Evolutionary conservation across 2,888 invertebrate genomes (phyloP).

Genomic region (Nymphalis polychloros): DNA sequence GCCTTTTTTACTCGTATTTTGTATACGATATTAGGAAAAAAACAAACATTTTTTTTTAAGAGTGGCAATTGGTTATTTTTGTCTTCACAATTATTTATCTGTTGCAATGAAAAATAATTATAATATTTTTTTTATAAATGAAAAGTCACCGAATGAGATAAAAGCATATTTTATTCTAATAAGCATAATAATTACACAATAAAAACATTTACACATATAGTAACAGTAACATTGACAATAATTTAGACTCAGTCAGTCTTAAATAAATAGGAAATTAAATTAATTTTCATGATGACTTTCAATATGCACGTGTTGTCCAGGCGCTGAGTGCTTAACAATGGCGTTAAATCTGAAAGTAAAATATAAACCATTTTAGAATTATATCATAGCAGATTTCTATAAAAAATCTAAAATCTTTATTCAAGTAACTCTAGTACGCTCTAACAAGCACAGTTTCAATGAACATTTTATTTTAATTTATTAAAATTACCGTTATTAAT

Average conservation of each 20-base stretch:
- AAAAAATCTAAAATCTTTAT: too few species aligned
- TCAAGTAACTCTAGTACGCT: too few species aligned
- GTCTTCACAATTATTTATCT: too few species aligned
- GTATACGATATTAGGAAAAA: too few species aligned
- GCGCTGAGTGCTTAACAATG: slow-evolving; percentile 80
- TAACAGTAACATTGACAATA: slow-evolving; percentile 56
- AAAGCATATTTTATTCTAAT: slow-evolving; percentile 13
- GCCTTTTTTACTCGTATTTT: too few species aligned
- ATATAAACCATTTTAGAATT: background rate
- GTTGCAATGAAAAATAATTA: too few species aligned
- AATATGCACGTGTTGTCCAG: slow-evolving; percentile 67
- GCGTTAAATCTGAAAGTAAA: slow-evolving; percentile 77
- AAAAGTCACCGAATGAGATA: background rate
- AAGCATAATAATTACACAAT: slow-evolving; percentile 45
- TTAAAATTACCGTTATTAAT: too few species aligned
- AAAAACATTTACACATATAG: slow-evolving; percentile 65
- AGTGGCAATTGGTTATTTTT: too few species aligned
- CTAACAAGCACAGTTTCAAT: too few species aligned
- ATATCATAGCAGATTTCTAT: background rate
- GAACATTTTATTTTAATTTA: too few species aligned
- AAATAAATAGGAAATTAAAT: slow-evolving; percentile 37
- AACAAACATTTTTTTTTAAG: too few species aligned
- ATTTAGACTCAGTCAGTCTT: slow-evolving; percentile 39
- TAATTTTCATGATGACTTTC: slow-evolving; percentile 61
- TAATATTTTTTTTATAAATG: too few species aligned